Percentiles rank a stretch among this genome's conserved stretches.
Evolutionary conservation across 2,888 invertebrate genomes (phyloP).

Genomic region (Strigamia maritima): DNA sequence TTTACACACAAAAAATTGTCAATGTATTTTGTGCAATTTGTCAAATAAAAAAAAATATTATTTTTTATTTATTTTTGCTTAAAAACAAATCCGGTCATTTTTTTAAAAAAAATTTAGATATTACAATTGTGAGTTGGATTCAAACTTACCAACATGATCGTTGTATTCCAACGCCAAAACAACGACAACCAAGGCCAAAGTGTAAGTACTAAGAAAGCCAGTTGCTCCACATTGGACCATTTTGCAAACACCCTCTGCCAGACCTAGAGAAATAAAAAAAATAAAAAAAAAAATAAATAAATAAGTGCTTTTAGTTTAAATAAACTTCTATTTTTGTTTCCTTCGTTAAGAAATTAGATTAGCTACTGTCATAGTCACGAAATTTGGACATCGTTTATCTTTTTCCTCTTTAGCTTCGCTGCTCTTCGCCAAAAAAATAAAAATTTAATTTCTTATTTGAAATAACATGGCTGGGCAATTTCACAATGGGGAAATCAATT

Average conservation of each 20-base stretch:
- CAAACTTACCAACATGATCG: conserved; percentile 38
- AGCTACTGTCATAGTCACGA: background rate
- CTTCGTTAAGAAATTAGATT: conserved; percentile 7
- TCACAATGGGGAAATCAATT: too few relatives aligned
- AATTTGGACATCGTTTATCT: background rate
- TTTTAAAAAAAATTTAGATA: background rate
- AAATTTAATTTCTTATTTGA: too few relatives aligned
- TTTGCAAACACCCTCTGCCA: conserved; percentile 39
- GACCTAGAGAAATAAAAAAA: background rate
- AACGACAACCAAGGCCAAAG: conserved; percentile 34
- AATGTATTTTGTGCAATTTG: background rate
- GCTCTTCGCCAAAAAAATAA: too few relatives aligned
- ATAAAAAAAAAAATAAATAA: background rate
- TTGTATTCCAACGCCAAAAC: conserved; percentile 38
- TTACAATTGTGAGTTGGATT: background rate
- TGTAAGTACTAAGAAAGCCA: conserved; percentile 37
- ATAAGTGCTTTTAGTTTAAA: background rate
- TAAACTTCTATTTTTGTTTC: background rate
- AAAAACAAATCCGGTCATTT: background rate
- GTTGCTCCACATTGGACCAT: conserved; percentile 37
- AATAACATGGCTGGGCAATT: too few relatives aligned
- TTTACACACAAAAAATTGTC: background rate
- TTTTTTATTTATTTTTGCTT: too few relatives aligned
- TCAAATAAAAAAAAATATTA: background rate
- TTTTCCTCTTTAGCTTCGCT: background rate